Evolutionary conservation across 2,888 invertebrate species (phyloP).

Genomic region (Isoperla grammatica): DNA sequence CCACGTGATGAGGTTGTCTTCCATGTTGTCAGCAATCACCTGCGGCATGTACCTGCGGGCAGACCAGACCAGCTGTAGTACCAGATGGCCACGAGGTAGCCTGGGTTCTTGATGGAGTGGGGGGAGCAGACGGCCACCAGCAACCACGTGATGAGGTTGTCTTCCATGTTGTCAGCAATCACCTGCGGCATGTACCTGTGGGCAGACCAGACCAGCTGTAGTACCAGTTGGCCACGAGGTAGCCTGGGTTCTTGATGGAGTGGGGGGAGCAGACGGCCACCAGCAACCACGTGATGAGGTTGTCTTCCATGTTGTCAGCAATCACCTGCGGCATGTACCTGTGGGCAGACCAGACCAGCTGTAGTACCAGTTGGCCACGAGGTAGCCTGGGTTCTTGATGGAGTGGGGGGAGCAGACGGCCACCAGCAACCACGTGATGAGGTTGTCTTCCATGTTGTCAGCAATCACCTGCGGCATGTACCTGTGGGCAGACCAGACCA

Average conservation of each 20-base stretch:
- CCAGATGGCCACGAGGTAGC: slow-evolving; percentile 94
- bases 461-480: slow-evolving; percentile 69
- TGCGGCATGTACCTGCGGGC: slow-evolving; percentile 64
- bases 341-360: no score
- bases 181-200: slow-evolving; percentile 68
- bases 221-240: slow-evolving; percentile 95
- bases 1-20: slow-evolving; percentile 81
- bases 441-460: slow-evolving; percentile 72
- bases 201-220: no score
- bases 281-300: slow-evolving; percentile 84
- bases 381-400: slow-evolving; percentile 94
- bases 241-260: slow-evolving; percentile 93
- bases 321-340: slow-evolving; percentile 73
- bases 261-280: slow-evolving; percentile 85
- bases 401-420: slow-evolving; percentile 86
- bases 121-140: slow-evolving; percentile 86
- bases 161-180: slow-evolving; percentile 70
- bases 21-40: slow-evolving; percentile 68
- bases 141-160: slow-evolving; percentile 81
- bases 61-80: no score
- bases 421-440: slow-evolving; percentile 83
- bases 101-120: slow-evolving; percentile 91
- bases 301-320: slow-evolving; percentile 70
- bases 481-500: no score
- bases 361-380: slow-evolving; percentile 97